Conservation (phyloP, 1,140 invertebrate species). For the Lepidurus couesii region DNA sequence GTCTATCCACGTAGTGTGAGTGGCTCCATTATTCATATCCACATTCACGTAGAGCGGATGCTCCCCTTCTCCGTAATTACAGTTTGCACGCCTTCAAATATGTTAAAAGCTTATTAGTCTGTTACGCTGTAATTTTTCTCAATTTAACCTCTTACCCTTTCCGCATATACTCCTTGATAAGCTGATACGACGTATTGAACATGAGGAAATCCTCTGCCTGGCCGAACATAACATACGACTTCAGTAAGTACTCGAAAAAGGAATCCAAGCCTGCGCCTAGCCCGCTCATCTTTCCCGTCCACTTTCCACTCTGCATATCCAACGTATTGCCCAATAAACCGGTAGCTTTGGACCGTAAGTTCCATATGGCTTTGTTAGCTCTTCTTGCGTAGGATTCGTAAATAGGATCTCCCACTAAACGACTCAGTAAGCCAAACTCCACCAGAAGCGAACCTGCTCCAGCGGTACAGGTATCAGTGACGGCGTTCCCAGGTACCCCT, state of each 20-base stretch:
- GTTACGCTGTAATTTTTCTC: background rate
- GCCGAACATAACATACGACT: constrained; percentile 61
- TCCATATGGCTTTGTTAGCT: constrained; percentile 55
- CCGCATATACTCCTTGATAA: constrained; percentile 57
- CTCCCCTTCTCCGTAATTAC: constrained; percentile 56
- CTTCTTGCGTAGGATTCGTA: constrained; percentile 57
- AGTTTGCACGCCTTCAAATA: constrained; percentile 48
- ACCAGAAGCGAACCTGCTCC: constrained; percentile 59
- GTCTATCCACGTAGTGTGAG: constrained; percentile 62
- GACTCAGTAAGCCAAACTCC: constrained; percentile 60
- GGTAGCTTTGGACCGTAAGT: constrained; percentile 53
- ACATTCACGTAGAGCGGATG: constrained; percentile 67
- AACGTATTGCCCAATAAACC: constrained; percentile 59
- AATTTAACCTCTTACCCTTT: constrained; percentile 49
- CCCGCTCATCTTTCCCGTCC: constrained; percentile 56
- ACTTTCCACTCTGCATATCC: constrained; percentile 59
- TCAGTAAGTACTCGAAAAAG: constrained; percentile 64
- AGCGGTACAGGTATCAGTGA: constrained; percentile 60
- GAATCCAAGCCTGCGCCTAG: constrained; percentile 64
- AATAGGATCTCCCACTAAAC: constrained; percentile 55
- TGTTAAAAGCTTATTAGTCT: background rate
- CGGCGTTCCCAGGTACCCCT: constrained; percentile 52
- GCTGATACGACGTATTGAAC: constrained; percentile 57
- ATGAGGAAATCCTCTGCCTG: constrained; percentile 54
- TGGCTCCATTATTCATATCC: constrained; percentile 59